Conservation (phyloP, 2,888 invertebrate genomes). For the Priapulus caudatus region DNA sequence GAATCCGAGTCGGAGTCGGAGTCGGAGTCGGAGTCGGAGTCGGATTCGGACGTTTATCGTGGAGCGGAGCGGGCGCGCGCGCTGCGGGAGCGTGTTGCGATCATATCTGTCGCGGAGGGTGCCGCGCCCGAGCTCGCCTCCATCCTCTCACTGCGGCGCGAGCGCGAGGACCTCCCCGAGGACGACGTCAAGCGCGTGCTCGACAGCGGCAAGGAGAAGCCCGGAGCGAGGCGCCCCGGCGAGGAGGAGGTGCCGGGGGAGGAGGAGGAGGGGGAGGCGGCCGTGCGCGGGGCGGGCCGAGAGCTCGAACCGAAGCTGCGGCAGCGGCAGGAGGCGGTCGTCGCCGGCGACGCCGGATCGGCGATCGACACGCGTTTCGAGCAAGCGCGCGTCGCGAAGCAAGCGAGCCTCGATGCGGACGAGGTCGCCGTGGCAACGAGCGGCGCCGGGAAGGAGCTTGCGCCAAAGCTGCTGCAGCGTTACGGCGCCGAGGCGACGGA, state of each 20-base stretch:
- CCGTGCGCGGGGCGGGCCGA: not conserved
- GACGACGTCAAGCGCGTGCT: not conserved
- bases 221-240: too few relatives aligned
- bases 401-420: not conserved
- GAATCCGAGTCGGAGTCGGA: too few relatives aligned
- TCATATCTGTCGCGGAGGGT: not conserved
- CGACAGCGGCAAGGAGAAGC: too few relatives aligned
- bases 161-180: not conserved
- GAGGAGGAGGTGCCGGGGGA: too few relatives aligned
- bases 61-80: not conserved
- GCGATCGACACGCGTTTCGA: not conserved
- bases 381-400: not conserved
- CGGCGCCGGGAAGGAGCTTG: not conserved
- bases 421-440: too few relatives aligned
- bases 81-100: not conserved
- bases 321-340: not conserved
- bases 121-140: not conserved
- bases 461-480: not conserved
- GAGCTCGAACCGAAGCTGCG: not conserved
- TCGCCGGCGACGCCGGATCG: not conserved
- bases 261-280: too few relatives aligned
- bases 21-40: not conserved
- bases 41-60: too few relatives aligned
- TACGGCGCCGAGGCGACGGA: not conserved
- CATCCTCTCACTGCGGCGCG: not conserved